Evolutionary conservation across 1,140 invertebrate species (phyloP), one percentile per base, ranked within the genome.

Genomic region (Bombus soroeensis): DNA sequence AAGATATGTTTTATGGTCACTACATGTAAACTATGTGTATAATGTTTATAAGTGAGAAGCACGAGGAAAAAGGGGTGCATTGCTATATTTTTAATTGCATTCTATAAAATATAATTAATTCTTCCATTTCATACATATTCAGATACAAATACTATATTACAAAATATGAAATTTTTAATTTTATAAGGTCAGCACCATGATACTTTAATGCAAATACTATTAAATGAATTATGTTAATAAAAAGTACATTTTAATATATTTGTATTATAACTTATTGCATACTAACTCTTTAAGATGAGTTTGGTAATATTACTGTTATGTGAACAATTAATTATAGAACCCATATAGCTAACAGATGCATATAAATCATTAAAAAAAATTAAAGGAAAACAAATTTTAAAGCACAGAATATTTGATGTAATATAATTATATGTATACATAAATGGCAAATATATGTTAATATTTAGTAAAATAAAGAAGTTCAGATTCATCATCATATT

Each of bases 61-160:
- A 78, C 34, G 75, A 82, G 75, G 73, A 78, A 86, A 66, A 87
- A 75, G 77, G 34, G 77, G 82, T 88, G 87, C 80, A 89, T 87
- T 87, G 88, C 64, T 81, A 83, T 70, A 82, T 77, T 79, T 78
- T 28, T n/a, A 75, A 74, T 39, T 75, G 43, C 59, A 75, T 78
- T 74, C 62, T 18, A 82, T 37, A 73, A 37, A 83, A 78, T 53
- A 8, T 32, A 62, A 72, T 18, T 39, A 25, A 71, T 0, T 28
- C 39, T 28, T 71, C 37, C 18, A 37, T 70, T 39, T 37, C 9
- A 70, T 70, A 39, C 12, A 12, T 5, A 34, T 34, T 68, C 15
- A 3, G 15, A 37, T 68, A 22, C 2, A 68, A 22, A 68, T 3
- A 37, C 15, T 9, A 22, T 22, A 22, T 22, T 34, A 34, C 5